These are phyloP conservation scores for Bufotes viridis DNA, from an alignment of 2,797 vertebrate genomes.

Conservation along the genomic window DNA sequence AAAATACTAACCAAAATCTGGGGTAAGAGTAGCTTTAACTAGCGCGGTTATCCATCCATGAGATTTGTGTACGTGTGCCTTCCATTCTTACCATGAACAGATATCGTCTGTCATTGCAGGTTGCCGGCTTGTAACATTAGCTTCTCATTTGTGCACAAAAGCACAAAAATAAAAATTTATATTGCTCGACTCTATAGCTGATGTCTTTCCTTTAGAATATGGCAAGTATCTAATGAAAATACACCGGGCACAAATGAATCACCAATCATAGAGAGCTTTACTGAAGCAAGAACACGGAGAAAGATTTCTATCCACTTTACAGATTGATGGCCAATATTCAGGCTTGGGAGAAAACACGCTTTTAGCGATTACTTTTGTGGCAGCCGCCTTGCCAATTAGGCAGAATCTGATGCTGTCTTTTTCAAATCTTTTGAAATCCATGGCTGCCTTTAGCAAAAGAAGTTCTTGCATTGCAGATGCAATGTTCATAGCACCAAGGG, in stretches of 20 bases:
- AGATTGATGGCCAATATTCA: neutral
- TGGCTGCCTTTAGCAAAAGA: no score
- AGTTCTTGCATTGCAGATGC: no score
- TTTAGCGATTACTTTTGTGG: neutral
- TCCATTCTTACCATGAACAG: no score
- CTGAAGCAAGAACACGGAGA: neutral
- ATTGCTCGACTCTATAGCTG: neutral
- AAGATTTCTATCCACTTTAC: slow-evolving; percentile 5
- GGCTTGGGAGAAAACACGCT: neutral
- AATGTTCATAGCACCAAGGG: no score
- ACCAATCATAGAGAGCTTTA: neutral
- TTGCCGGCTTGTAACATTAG: neutral
- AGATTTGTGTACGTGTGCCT: no score
- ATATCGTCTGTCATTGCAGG: neutral
- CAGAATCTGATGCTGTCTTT: no score
- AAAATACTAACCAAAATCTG: no score
- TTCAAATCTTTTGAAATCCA: no score
- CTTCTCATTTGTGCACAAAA: neutral
- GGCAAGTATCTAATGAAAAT: neutral
- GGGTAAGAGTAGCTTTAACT: no score
- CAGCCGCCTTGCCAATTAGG: no score
- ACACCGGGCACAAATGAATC: neutral
- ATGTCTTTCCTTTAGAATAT: neutral
- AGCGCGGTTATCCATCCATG: no score
- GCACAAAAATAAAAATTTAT: neutral